Evolutionary conservation across 2,113 vertebrate species (phyloP).

Genomic region (Fregetta grallaria): DNA sequence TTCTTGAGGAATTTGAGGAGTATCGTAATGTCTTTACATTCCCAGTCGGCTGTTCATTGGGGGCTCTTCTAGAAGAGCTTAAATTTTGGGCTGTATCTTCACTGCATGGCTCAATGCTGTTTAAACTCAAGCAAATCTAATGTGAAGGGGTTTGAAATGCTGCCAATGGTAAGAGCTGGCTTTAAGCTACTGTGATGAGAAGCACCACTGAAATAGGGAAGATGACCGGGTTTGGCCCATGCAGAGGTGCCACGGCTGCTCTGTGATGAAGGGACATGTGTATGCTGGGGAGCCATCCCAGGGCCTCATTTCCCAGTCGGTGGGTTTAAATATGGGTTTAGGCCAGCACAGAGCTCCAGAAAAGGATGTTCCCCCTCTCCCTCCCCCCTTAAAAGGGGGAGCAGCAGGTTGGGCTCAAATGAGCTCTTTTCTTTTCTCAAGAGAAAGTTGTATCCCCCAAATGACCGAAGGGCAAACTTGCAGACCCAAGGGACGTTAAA

Average conservation of each 20-base stretch:
- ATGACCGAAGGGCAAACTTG: not conserved
- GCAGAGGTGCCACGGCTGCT: not conserved
- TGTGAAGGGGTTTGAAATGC: not conserved
- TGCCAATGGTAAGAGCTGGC: not conserved
- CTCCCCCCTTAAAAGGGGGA: not conserved
- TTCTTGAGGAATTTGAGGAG: not conserved
- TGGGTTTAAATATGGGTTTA: not conserved
- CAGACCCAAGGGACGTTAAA: not conserved
- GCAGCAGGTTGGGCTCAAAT: not conserved
- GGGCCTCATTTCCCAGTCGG: accelerated
- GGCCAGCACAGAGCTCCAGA: not conserved
- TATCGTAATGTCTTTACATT: not conserved
- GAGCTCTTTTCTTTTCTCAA: not conserved
- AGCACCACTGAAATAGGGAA: not conserved
- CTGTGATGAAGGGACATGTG: accelerated
- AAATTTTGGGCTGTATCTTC: not conserved
- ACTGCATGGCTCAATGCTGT: not conserved
- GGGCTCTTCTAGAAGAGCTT: not conserved
- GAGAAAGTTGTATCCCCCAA: not conserved
- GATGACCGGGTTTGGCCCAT: not conserved
- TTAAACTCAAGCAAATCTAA: not conserved
- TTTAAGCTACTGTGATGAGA: not conserved
- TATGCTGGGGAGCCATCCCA: not conserved
- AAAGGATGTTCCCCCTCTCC: not conserved
- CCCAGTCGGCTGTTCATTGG: not conserved